These are phyloP conservation scores for Buathra laborator DNA, from an alignment of 2,888 invertebrate species.

Conservation along the genomic window DNA sequence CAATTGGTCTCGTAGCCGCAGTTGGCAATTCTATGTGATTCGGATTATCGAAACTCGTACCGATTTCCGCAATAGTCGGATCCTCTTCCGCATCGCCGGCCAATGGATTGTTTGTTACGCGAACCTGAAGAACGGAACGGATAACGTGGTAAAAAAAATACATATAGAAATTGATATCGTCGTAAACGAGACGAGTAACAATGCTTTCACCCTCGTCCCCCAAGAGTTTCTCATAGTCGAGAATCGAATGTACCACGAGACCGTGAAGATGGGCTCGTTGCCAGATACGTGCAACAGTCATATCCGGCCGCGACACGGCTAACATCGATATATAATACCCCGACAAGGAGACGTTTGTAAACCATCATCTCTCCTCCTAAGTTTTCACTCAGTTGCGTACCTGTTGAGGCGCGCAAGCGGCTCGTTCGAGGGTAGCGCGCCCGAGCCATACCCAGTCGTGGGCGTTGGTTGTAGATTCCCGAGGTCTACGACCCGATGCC, in stretches of 20 bases:
- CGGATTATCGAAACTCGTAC: conserved; percentile 91
- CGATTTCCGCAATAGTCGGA: conserved; percentile 84
- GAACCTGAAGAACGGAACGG: conserved; percentile 86
- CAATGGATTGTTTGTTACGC: conserved; percentile 93
- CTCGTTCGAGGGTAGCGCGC: conserved; percentile 89
- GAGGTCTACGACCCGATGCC: conserved; percentile 87
- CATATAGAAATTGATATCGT: conserved; percentile 18
- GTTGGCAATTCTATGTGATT: conserved; percentile 90
- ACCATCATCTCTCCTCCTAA: conserved; percentile 11
- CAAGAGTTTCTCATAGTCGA: not conserved
- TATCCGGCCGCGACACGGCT: conserved; percentile 1
- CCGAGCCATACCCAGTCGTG: conserved; percentile 99
- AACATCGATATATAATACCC: not conserved
- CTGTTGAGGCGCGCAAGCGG: conserved; percentile 84
- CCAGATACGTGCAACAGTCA: conserved; percentile 64
- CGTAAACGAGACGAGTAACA: not conserved
- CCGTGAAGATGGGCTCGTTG: conserved; percentile 66
- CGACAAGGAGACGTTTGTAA: not conserved
- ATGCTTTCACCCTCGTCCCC: not conserved
- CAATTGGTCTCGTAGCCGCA: conserved; percentile 82
- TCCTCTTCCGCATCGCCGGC: conserved; percentile 85
- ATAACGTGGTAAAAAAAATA: not conserved
- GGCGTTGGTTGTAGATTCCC: conserved; percentile 94
- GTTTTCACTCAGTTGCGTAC: conserved; percentile 70
- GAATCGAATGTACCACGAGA: conserved; percentile 36